A percentile compares a stretch with the other conserved stretches of the same genome.
phyloP scores from a whole-genome alignment of 2,113 vertebrate species.

The Eclectus roratus region DNA sequence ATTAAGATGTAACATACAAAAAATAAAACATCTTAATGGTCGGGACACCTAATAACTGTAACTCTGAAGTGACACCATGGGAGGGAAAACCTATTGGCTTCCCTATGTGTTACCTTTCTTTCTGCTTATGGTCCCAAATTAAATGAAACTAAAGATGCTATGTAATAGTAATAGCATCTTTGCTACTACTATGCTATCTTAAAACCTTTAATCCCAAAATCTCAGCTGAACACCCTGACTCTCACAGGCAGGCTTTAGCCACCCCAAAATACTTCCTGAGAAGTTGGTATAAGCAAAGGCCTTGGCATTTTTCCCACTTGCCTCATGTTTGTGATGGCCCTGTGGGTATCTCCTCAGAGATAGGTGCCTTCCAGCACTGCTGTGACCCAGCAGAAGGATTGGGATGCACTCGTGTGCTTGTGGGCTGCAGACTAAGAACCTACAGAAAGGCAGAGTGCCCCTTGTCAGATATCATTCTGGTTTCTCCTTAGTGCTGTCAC shows the following conservation, averaged over 20 bases:
- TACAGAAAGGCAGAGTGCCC: background rate
- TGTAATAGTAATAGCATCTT: background rate
- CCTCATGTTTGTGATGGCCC: background rate
- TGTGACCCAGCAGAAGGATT: background rate
- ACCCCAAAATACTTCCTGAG: background rate
- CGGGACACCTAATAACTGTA: background rate
- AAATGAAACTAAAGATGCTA: background rate
- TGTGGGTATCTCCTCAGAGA: background rate
- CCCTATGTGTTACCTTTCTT: background rate
- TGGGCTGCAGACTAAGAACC: background rate
- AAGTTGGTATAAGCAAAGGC: background rate
- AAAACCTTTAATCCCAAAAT: background rate
- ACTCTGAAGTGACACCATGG: background rate
- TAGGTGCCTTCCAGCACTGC: background rate
- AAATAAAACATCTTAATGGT: background rate
- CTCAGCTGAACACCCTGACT: background rate
- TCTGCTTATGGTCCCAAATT: background rate
- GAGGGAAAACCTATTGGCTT: background rate
- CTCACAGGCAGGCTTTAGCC: background rate
- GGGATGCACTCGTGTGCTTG: background rate
- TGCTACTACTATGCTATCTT: background rate
- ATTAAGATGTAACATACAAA: background rate
- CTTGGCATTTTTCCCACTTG: background rate
- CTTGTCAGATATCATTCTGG: background rate
- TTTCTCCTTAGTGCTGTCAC: background rate